Conservation (phyloP, 53 echinoderm and acorn worm species). For the Hippasteria phrygiana region DNA sequence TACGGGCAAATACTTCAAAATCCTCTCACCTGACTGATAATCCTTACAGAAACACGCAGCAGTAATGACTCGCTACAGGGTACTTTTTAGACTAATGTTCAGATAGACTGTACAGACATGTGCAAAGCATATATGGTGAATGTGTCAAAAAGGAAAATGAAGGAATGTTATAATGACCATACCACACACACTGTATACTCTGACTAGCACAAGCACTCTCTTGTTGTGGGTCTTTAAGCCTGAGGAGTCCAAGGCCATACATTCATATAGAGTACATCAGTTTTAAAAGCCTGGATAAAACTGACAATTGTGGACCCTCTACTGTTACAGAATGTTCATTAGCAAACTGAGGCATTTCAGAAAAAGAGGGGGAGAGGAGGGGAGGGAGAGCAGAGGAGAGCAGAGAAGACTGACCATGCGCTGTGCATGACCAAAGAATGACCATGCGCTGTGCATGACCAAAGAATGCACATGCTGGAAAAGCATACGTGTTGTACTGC, state of each 20-base stretch:
- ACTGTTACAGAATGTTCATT: too few relatives aligned
- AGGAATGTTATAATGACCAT: conserved; percentile 38
- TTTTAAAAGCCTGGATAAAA: background rate
- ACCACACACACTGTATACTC: conserved; percentile 36
- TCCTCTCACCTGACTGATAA: background rate
- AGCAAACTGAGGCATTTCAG: too few relatives aligned
- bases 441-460: too few relatives aligned
- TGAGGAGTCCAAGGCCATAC: conserved; percentile 40
- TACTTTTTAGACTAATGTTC: background rate
- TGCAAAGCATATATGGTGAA: background rate
- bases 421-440: too few relatives aligned
- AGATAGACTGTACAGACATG: background rate
- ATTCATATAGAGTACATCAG: too few relatives aligned
- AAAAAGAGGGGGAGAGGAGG: too few relatives aligned
- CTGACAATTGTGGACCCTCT: background rate
- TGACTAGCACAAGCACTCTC: conserved; percentile 8
- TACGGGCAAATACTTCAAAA: background rate
- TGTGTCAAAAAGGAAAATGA: background rate
- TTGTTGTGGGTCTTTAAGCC: conserved; percentile 24
- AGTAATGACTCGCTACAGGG: background rate
- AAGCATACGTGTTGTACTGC: too few relatives aligned
- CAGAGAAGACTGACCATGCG: too few relatives aligned
- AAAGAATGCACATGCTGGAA: too few relatives aligned
- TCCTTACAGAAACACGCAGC: conserved; percentile 4
- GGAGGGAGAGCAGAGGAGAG: too few relatives aligned